Evolutionary conservation across 2,888 invertebrate genomes (phyloP).

Genomic region (Trachelus troglodyta): DNA sequence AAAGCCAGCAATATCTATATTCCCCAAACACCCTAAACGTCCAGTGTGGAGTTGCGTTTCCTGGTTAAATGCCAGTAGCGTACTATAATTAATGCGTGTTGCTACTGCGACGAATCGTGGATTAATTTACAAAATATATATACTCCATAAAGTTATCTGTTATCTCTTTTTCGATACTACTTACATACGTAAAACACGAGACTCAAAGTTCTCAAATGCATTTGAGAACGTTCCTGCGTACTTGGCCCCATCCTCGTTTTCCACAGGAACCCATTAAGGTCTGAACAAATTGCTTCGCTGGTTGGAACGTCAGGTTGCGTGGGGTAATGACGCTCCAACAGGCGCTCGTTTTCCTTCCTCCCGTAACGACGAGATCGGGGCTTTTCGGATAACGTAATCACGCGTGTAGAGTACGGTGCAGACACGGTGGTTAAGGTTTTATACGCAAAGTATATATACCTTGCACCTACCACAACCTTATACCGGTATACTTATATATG

Average conservation of each 20-base stretch:
- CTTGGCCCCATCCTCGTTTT: not conserved
- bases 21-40: not conserved
- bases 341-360: not conserved
- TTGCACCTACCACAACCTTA: not conserved
- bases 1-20: constrained; percentile 25
- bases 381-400: not conserved
- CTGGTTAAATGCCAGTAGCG: not conserved
- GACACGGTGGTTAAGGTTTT: not conserved
- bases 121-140: not conserved
- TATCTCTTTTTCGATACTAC: not conserved
- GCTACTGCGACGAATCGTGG: not conserved
- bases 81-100: not conserved
- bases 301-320: not conserved
- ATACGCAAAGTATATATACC: not conserved
- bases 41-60: not conserved
- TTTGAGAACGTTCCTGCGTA: not conserved
- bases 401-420: not conserved
- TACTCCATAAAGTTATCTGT: not conserved
- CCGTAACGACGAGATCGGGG: not conserved
- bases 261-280: not conserved
- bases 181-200: not conserved
- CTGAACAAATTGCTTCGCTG: constrained; percentile 1
- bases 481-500: not conserved
- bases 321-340: not conserved
- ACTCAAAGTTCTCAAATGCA: not conserved